Evolutionary conservation across 1,140 invertebrate species (phyloP).

Genomic region (Diuraphis noxia): DNA sequence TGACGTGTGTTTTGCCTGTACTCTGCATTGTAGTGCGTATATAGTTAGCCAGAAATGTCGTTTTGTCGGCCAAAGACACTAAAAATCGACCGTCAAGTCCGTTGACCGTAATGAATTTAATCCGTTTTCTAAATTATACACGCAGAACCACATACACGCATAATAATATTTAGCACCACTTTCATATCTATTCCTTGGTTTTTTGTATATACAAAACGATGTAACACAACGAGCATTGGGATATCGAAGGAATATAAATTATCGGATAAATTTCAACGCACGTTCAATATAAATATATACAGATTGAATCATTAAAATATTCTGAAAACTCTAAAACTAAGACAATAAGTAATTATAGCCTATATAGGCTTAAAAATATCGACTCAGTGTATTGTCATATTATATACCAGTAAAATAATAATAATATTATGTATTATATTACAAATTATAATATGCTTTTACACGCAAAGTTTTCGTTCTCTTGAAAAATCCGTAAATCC

Average conservation of each 20-base stretch:
- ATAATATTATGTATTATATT: not conserved
- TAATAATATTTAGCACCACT: not conserved
- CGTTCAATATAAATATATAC: not conserved
- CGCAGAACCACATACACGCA: not conserved
- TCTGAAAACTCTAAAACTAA: not conserved
- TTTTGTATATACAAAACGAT: not conserved
- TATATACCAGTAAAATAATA: not conserved
- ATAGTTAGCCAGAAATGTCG: conserved; percentile 23
- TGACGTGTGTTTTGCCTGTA: conserved; percentile 36
- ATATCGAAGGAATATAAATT: too few species aligned
- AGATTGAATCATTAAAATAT: not conserved
- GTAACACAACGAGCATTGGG: not conserved
- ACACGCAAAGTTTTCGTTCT: not conserved
- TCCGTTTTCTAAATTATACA: conserved; percentile 13
- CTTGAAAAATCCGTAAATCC: not conserved
- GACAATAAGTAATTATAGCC: too few species aligned
- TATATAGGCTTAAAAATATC: not conserved
- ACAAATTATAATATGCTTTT: not conserved
- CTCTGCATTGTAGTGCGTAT: not conserved
- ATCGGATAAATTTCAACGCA: not conserved
- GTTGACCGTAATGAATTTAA: conserved; percentile 38
- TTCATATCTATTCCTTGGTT: not conserved
- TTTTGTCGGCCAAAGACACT: conserved; percentile 24
- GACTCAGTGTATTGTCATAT: not conserved
- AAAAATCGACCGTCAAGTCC: conserved; percentile 25